Evolutionary conservation across 2,797 vertebrate species (phyloP), one percentile per base, ranked within the genome.

Genomic region (Halcyon badia): DNA sequence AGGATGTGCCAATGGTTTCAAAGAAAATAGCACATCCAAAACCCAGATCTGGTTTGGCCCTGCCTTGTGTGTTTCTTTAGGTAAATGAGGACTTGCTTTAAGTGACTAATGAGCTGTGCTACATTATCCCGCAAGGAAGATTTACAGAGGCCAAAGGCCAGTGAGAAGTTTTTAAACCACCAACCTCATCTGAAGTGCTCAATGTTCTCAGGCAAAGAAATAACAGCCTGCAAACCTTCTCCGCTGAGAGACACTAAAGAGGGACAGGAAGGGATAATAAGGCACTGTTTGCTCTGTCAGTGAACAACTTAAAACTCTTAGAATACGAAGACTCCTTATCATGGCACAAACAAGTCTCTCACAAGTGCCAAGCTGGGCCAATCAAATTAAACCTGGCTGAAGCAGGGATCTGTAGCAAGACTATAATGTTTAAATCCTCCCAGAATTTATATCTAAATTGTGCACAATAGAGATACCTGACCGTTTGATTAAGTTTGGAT

Each of bases 391-490:
- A 80, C 8, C 14, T 44, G 7, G 41, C 33, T 77, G 60, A 78
- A 52, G 17, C 25, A 42, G 11, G 6, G n/a, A 62, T 35, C n/a
- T 80, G 17, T 14, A 65, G 44, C 30, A 51, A 19, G 44, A 33
- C 14, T 3, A 9, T 19, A 13, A 62, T 4, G 25, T 52, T 73
- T 30, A 70, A 60, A 17, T 49, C 11, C 78, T 21, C 60, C 30
- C 14, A 52, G n/a, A 87, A 33, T 37, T 82, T 83, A 71, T 22
- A 6, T 42, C 41, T 73, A 18, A 18, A 46, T 3, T 18, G 11
- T 18, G 24, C 8, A 25, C 10, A 52, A 54, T 0, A 65, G 41
- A 83, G 11, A 52, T 9, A 20, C 3, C 3, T 3, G 7, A 70
- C 30, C 39, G 24, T 39, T 73, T 71, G 26, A 20, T 8, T 76